Percentiles rank a stretch among this genome's conserved stretches.
These are phyloP conservation scores for Pseudachorutes palmiensis DNA, from an alignment of 1,140 invertebrate genomes.

Conservation along the genomic window DNA sequence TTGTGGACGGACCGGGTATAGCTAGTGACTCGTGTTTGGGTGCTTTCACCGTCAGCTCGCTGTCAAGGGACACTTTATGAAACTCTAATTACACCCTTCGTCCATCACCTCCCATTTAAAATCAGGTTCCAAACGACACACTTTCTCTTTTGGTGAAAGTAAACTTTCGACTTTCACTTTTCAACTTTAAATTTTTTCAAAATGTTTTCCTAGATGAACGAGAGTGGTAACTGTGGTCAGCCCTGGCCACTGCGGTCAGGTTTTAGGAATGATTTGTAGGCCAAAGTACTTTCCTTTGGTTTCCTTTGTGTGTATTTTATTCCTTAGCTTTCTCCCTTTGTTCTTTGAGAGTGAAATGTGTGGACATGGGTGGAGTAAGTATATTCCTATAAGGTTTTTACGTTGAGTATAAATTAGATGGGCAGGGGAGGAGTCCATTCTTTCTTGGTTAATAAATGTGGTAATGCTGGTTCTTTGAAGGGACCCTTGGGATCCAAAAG, in stretches of 20 bases:
- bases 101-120: neutral
- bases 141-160: no score
- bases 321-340: neutral
- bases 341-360: neutral
- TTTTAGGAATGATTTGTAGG: no score
- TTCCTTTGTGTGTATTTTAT: neutral
- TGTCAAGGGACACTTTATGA: conserved; percentile 15
- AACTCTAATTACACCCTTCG: conserved; percentile 20
- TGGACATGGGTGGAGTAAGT: neutral
- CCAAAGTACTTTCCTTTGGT: no score
- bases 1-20: conserved; percentile 15
- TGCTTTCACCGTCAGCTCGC: no score
- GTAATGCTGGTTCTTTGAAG: conserved; percentile 26
- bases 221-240: neutral
- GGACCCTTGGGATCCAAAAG: conserved; percentile 18
- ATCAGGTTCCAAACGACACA: no score
- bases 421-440: neutral
- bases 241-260: no score
- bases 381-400: neutral
- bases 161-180: neutral
- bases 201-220: neutral
- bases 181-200: neutral
- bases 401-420: conserved; percentile 3
- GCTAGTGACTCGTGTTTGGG: no score
- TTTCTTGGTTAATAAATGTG: conserved; percentile 26